These are phyloP conservation scores for Agrilus mali DNA, from an alignment of 2,888 invertebrate genomes.

Conservation along the genomic window DNA sequence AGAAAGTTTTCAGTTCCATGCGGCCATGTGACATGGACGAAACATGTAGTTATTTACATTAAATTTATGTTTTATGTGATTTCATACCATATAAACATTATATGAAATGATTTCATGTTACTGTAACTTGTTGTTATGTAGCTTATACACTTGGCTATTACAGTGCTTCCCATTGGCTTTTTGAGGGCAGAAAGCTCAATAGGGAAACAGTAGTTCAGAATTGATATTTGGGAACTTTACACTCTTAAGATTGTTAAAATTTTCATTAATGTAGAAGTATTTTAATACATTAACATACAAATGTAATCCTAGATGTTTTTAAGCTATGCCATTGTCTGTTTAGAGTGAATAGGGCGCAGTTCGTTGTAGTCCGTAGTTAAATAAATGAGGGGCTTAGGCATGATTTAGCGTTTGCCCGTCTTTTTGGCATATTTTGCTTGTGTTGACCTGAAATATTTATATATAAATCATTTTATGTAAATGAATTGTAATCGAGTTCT, in stretches of 20 bases:
- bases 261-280: constrained; percentile 7
- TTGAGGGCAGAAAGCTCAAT: constrained; percentile 32
- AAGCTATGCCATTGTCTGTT: too few species aligned
- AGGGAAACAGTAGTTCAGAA: constrained; percentile 32
- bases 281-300: constrained; percentile 1
- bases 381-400: too few species aligned
- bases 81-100: constrained; percentile 28
- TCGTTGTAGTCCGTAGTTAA: too few species aligned
- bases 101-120: constrained; percentile 33
- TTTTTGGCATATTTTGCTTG: too few species aligned
- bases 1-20: constrained; percentile 26
- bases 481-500: not conserved
- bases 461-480: too few species aligned
- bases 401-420: too few species aligned
- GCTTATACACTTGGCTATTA: constrained; percentile 24
- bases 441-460: too few species aligned
- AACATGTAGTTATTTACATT: constrained; percentile 19
- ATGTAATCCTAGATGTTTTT: constrained; percentile 1
- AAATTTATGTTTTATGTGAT: constrained; percentile 28
- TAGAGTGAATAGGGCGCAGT: too few species aligned
- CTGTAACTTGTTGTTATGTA: constrained; percentile 29
- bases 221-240: constrained; percentile 20
- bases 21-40: constrained; percentile 31
- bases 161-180: constrained; percentile 33
- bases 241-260: not conserved